Evolutionary conservation across 2,797 vertebrate species (phyloP).

Genomic region (Lemur catta): DNA sequence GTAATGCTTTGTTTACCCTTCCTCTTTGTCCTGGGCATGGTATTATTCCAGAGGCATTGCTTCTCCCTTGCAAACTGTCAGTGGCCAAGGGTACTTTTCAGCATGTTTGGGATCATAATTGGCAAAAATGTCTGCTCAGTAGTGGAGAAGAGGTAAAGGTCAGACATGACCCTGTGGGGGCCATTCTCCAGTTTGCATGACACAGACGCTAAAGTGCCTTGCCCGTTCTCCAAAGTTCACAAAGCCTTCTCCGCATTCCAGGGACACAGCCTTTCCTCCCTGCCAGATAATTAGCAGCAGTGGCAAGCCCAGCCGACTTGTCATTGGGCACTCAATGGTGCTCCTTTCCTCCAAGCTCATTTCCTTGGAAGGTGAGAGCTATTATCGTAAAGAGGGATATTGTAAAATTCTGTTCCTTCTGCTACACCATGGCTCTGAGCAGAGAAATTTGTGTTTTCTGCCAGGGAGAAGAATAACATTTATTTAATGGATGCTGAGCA

Average conservation of each 20-base stretch:
- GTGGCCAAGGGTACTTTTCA: slow-evolving; percentile 43
- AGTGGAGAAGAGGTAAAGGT: slow-evolving; percentile 67
- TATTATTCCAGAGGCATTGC: slow-evolving; percentile 77
- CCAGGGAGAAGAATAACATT: slow-evolving; percentile 75
- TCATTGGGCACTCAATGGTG: slow-evolving; percentile 54
- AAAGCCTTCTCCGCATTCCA: neutral
- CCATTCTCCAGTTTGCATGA: slow-evolving; percentile 52
- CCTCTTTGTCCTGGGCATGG: slow-evolving; percentile 59
- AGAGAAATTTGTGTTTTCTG: slow-evolving; percentile 75
- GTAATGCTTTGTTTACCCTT: slow-evolving; percentile 79
- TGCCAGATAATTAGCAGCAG: slow-evolving; percentile 59
- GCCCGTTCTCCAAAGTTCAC: slow-evolving; percentile 59
- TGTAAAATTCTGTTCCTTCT: slow-evolving; percentile 73
- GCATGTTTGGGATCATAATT: slow-evolving; percentile 61
- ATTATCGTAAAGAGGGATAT: slow-evolving; percentile 69
- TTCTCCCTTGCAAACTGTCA: slow-evolving; percentile 74
- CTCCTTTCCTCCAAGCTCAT: slow-evolving; percentile 60
- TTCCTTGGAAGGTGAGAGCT: slow-evolving; percentile 66
- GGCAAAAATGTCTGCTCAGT: slow-evolving; percentile 47
- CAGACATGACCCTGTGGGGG: neutral
- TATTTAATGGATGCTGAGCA: slow-evolving; percentile 77
- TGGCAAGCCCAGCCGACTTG: neutral
- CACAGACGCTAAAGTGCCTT: slow-evolving; percentile 57
- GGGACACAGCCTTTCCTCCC: slow-evolving; percentile 21
- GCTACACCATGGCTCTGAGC: slow-evolving; percentile 60